Base-by-base conservation (phyloP, 2,888 invertebrate species). In the Notodonta ziczac region DNA sequence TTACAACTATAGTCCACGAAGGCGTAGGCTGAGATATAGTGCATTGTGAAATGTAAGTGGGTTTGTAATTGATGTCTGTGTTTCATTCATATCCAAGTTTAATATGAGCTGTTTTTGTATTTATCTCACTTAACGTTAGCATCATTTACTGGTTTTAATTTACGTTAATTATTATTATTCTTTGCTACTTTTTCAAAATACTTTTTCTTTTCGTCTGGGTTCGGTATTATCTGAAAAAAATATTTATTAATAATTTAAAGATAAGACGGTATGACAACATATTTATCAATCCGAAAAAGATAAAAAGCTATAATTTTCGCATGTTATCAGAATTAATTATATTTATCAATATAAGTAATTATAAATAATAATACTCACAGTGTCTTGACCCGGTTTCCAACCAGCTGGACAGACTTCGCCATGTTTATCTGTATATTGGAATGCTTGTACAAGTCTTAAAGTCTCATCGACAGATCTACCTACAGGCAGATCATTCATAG, bases 391-490 rank as follows among this genome's bases (percentile, higher is more conserved):
- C 56, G 98, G 98, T 89, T 97, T 98, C 98, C 98, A 99, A 48
- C 97, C 98, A 74, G 98, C 98, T 32, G 98, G 98, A 84, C 98
- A 99, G 0, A 99, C 98, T 94, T 99, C 98, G 14, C 98, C 98
- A 81, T 98, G 97, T 40, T 96, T 95, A 84, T 98, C 98, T 0
- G 98, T 98, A 80, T 97, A 98, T 86, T 98, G 98, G 94, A 99
- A 98, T 61, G 98, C 98, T 94, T 99, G 98, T 0, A 99, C 98
- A 59, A 99, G 92, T 81, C 99, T 94, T 58, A 99, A 89, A 1
- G 98, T 98, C 94, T 99, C 99, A 90, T 99, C 98, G 4, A 99
- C 98, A 62, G 97, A 98, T 62, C 98, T 94, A 0, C 98, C 98
- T 10, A 98, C 98, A 0, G 98, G 98, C 69, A 99, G 94, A 94